These are phyloP conservation scores for Burhinus oedicnemus DNA, from an alignment of 2,113 vertebrate genomes.

Conservation along the genomic window DNA sequence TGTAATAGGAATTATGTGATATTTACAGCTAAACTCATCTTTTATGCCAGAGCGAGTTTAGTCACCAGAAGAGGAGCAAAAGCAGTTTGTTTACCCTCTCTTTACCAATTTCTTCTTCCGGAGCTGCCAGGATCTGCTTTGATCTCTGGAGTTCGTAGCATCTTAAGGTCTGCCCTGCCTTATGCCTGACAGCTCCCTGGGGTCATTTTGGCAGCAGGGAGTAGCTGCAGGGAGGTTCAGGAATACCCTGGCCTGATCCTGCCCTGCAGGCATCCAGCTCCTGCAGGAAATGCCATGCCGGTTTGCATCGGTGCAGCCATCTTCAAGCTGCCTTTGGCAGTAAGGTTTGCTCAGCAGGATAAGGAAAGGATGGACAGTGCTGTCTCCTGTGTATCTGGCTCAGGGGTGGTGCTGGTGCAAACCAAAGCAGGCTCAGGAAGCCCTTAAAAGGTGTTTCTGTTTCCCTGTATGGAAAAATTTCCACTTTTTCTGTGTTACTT, in stretches of 20 bases:
- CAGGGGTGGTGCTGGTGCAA: background rate
- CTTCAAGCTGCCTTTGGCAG: background rate
- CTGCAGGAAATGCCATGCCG: background rate
- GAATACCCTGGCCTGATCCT: background rate
- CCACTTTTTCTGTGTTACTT: background rate
- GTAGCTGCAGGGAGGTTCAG: background rate
- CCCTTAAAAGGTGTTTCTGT: background rate
- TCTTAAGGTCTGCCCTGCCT: background rate
- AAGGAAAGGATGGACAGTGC: background rate
- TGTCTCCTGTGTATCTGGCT: background rate
- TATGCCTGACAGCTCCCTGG: accelerated
- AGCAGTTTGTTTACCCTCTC: background rate
- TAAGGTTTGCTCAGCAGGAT: background rate
- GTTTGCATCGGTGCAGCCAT: background rate
- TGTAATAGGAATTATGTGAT: background rate
- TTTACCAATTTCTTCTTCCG: background rate
- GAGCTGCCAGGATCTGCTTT: background rate
- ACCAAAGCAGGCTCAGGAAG: background rate
- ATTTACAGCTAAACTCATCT: background rate
- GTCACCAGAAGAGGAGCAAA: background rate
- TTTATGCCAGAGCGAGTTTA: background rate
- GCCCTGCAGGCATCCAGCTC: background rate
- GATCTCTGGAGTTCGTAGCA: background rate
- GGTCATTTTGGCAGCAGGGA: background rate
- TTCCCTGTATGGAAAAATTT: background rate